Evolutionary conservation across 1,140 invertebrate genomes (phyloP), one percentile per base, ranked within the genome.

Genomic region (Arctopsyche grandis): DNA sequence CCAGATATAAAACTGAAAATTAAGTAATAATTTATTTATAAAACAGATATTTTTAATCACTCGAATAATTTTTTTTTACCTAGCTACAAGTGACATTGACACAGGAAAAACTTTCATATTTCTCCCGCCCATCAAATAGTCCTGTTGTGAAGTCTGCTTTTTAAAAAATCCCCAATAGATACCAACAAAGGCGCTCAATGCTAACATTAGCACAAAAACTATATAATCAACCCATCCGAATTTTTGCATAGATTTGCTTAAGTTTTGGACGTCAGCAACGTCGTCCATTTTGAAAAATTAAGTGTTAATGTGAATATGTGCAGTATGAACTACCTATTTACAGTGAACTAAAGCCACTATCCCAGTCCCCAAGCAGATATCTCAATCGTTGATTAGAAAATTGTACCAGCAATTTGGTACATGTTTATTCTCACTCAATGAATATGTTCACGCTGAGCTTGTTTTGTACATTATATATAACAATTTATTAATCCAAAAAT

Each of bases 1-100:
- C 96, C 96, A 9, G 96, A 98, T 84, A 98, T 93, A 84, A 96
- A 97, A 86, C 95, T 97, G 86, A 48, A 86, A 88, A 79, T 16
- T 56, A 74, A 60, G 10, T 16, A 44, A 77, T 66, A n/a, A 56
- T 19, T 56, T 3, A 48, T 73, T 46, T 46, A 10, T 46, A 29
- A 48, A n/a, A n/a, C n/a, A n/a, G n/a, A 48, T 21, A 73, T 21
- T 73, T 73, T 22, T 22, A 43, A 19, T 12, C 69, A 10, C 43
- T 22, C 60, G 60, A 63, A 60, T 58, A 22, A 21, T 4, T 52
- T 63, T 56, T 22, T 52, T 83, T 84, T 83, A 93, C 89, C 92
- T 93, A 21, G 95, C 93, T 71, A 95, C 91, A 5, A 96, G 87
- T 0, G 94, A 95, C 89, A 95, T 90, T 60, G 93, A 90, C 43